Base-by-base conservation (phyloP, 2,888 invertebrate species). In the Scaptomyza polygonia region DNA sequence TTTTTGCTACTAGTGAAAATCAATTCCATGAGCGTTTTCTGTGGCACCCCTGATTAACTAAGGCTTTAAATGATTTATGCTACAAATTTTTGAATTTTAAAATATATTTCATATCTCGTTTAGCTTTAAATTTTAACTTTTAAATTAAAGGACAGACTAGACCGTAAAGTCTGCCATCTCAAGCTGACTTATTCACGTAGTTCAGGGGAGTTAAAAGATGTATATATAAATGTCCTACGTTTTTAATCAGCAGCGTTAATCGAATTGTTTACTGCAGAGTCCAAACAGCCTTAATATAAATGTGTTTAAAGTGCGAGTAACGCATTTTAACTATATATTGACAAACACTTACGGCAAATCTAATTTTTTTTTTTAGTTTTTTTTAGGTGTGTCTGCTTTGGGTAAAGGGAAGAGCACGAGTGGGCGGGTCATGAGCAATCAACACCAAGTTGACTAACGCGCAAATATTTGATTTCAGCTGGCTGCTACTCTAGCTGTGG, bases 401-500 rank as follows among this genome's bases (percentile, higher is more conserved):
- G 0, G 3, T 36, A 36, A 36, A 36, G 14, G 8, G 14, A 7
- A 16, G 16, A 1, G 12, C 6, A 6, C 2, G 21, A 18, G 14
- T 6, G 5, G 42, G 16, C 45, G 55, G 40, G 48, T 58, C 72
- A 58, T 70, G 76, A 78, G 80, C 67, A 79, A 78, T 73, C 80
- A 71, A 67, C 63, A 65, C 61, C 65, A 72, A 72, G 65, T 45
- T 77, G 70, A 43, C 58, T 62, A 62, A 59, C 62, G 57, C 54
- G 67, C 80, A 82, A 82, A 80, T 82, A 82, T 82, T 82, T 78
- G 72, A 77, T 80, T 76, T 82, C 66, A 65, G 62, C 64, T 52
- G 56, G 49, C 48, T 77, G 69, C 75, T 79, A 62, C 79, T 67
- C 69, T 79, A 79, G 67, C 66, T 52, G 54, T 44, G 67, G 67